Evolutionary conservation across 1,140 invertebrate genomes (phyloP).

Genomic region (Aphelenchoides fujianensis): DNA sequence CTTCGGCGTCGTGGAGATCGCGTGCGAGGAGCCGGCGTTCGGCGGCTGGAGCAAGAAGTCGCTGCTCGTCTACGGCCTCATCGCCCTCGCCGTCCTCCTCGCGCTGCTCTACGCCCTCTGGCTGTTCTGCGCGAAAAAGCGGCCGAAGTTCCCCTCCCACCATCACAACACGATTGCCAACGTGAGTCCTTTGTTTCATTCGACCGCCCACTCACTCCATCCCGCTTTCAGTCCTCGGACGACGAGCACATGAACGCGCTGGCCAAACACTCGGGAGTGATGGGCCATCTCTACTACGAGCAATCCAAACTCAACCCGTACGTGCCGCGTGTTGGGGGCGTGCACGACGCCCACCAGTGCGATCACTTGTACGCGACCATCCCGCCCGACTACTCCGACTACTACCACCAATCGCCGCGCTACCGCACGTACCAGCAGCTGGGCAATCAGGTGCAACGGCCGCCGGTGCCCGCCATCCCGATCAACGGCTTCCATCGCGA

Average conservation of each 20-base stretch:
- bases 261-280: not conserved
- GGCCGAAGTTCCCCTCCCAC: not conserved
- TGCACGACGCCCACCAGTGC: not conserved
- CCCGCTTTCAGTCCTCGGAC: not conserved
- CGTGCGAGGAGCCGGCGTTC: not conserved
- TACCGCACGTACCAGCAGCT: constrained; percentile 2
- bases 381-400: not conserved
- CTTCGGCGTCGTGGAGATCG: not conserved
- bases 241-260: not conserved
- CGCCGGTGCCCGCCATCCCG: not conserved
- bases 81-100: not conserved
- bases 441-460: not conserved
- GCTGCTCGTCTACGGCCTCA: not conserved
- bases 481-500: not conserved
- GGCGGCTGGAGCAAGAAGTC: not conserved
- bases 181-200: not conserved
- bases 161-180: not conserved
- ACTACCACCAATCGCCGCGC: not conserved
- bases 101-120: not conserved
- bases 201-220: not conserved
- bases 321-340: not conserved
- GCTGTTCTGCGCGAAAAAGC: not conserved
- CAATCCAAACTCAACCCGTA: not conserved
- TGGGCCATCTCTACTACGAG: not conserved
- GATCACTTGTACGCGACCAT: constrained; percentile 5